These are phyloP conservation scores for Bradypodion pumilum DNA, from an alignment of 2,797 vertebrate species.

Conservation along the genomic window DNA sequence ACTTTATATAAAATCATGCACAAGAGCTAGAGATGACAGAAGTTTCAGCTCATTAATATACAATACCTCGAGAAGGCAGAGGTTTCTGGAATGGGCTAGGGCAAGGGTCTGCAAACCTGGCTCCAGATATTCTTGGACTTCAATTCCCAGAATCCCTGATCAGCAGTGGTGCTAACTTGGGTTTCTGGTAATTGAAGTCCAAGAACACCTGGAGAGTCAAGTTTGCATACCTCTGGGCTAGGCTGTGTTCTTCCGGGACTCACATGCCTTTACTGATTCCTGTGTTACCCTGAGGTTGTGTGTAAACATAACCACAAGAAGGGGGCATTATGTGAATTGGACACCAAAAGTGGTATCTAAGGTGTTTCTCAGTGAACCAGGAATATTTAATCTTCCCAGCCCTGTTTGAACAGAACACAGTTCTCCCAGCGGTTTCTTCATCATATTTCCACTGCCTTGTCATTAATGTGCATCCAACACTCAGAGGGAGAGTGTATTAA, in stretches of 20 bases:
- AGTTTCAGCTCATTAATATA: too few species aligned
- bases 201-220: too few species aligned
- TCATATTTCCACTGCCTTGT: constrained; percentile 23
- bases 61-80: too few species aligned
- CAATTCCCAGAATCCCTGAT: too few species aligned
- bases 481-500: constrained; percentile 38
- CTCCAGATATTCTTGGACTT: too few species aligned
- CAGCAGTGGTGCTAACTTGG: too few species aligned
- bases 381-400: neutral
- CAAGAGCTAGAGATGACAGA: too few species aligned
- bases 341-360: neutral
- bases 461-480: constrained; percentile 35
- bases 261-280: neutral
- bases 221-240: neutral
- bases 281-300: neutral
- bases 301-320: neutral
- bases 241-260: neutral
- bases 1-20: neutral
- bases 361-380: neutral
- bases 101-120: too few species aligned
- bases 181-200: too few species aligned
- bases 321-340: neutral
- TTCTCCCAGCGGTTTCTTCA: neutral
- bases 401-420: neutral
- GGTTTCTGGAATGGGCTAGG: neutral